Percentiles rank a stretch among this genome's conserved stretches.
Evolutionary conservation across 35 echinoderm and acorn worm genomes (phyloP).

Genomic region (Eucidaris tribuloides): DNA sequence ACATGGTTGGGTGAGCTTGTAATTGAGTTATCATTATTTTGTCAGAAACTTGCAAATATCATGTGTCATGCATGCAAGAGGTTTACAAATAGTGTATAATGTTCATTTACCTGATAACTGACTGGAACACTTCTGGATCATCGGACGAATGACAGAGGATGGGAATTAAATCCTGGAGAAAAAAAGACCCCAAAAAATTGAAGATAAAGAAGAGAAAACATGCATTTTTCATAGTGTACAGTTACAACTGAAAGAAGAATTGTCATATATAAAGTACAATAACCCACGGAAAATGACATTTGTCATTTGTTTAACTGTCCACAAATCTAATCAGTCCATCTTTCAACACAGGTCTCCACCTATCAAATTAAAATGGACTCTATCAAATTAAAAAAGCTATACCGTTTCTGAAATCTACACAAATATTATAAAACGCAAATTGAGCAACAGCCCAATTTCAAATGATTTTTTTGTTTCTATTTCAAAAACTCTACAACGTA

Average conservation of each 20-base stretch:
- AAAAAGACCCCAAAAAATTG: neutral
- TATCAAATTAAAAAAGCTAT: no score
- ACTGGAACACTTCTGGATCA: slow-evolving; percentile 13
- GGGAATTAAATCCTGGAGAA: slow-evolving; percentile 42
- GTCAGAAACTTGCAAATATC: neutral
- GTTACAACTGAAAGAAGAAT: neutral
- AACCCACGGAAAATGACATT: no score
- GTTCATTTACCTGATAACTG: slow-evolving; percentile 24
- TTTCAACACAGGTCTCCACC: no score
- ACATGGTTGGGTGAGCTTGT: neutral
- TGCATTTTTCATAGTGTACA: neutral
- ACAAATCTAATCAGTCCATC: no score
- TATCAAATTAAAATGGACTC: no score
- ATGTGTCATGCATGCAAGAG: no score
- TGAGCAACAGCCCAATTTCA: no score
- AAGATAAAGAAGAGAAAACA: neutral
- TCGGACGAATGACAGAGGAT: slow-evolving; percentile 37
- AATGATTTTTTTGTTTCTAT: no score
- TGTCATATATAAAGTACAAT: neutral
- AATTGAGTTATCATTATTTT: neutral
- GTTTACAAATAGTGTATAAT: neutral
- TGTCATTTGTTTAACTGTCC: no score
- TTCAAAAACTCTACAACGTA: no score
- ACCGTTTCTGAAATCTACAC: no score
- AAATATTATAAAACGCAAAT: no score